Evolutionary conservation across 1,140 invertebrate species (phyloP).

Genomic region (Papilio polyxenes): DNA sequence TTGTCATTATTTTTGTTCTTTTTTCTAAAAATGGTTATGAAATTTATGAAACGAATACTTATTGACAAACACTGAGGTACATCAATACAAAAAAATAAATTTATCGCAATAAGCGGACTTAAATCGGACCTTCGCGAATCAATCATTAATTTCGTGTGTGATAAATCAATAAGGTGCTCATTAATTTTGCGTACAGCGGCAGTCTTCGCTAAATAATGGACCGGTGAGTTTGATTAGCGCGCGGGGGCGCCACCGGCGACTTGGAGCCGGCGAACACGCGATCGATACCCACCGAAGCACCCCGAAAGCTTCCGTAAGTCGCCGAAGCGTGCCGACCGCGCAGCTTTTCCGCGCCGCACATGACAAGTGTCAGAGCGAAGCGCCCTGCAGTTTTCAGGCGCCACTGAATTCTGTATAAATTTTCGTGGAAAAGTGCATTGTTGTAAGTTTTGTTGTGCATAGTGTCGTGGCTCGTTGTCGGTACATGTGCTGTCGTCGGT

Average conservation of each 20-base stretch:
- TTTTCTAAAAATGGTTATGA: too few species aligned
- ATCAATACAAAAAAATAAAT: background rate
- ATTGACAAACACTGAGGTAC: too few species aligned
- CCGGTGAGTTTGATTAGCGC: conserved; percentile 71
- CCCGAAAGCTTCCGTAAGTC: conserved; percentile 49
- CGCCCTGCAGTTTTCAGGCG: conserved; percentile 69
- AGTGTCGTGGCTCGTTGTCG: conserved; percentile 52
- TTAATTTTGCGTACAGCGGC: conserved; percentile 71
- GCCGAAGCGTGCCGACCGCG: conserved; percentile 54
- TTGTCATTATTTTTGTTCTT: too few species aligned
- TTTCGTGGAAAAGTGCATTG: conserved; percentile 69
- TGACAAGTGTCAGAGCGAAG: conserved; percentile 75
- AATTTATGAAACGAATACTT: too few species aligned
- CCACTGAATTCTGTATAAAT: conserved; percentile 68
- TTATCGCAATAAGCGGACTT: background rate
- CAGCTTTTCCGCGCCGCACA: conserved; percentile 54
- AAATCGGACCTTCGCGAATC: conserved; percentile 51
- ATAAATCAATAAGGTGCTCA: conserved; percentile 77
- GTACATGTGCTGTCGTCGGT: conserved; percentile 40
- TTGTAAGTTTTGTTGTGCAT: conserved; percentile 52
- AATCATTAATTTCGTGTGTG: conserved; percentile 69
- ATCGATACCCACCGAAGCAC: conserved; percentile 47
- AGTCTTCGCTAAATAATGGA: conserved; percentile 75
- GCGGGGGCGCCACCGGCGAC: conserved; percentile 71
- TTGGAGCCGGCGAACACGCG: conserved; percentile 59